Conservation (phyloP, 2,113 vertebrate species). For the Calyptomena viridis region DNA sequence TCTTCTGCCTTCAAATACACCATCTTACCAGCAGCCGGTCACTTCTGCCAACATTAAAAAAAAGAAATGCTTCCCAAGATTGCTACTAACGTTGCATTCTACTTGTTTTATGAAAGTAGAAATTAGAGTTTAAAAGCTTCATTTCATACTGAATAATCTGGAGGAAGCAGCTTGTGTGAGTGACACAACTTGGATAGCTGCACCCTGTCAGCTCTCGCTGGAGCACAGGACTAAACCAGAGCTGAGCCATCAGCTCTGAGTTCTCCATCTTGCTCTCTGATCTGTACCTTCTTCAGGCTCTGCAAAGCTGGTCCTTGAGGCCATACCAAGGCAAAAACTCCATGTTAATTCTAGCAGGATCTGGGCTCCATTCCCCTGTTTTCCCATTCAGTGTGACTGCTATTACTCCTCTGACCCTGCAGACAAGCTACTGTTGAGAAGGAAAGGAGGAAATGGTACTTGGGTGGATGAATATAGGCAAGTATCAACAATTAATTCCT, state of each 20-base stretch:
- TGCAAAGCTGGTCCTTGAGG: neutral
- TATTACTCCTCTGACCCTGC: neutral
- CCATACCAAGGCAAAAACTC: neutral
- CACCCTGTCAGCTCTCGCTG: neutral
- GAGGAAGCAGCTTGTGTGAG: neutral
- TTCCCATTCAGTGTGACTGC: neutral
- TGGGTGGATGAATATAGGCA: neutral
- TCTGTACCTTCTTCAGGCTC: neutral
- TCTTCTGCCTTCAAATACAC: neutral
- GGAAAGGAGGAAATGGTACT: neutral
- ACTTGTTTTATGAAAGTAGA: neutral
- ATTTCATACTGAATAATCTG: neutral
- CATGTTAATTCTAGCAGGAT: neutral
- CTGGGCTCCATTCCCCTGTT: neutral
- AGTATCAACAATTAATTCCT: neutral
- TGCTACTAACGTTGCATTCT: neutral
- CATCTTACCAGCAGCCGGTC: neutral
- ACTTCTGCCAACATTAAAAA: neutral
- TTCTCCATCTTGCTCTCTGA: neutral
- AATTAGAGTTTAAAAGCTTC: neutral
- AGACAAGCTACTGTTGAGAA: constrained; percentile 11
- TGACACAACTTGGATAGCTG: neutral
- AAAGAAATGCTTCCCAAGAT: neutral
- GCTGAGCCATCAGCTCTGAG: neutral
- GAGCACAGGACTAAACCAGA: neutral